phyloP scores from a whole-genome alignment of 1,140 invertebrate species.

The Parasteatoda tepidariorum region DNA sequence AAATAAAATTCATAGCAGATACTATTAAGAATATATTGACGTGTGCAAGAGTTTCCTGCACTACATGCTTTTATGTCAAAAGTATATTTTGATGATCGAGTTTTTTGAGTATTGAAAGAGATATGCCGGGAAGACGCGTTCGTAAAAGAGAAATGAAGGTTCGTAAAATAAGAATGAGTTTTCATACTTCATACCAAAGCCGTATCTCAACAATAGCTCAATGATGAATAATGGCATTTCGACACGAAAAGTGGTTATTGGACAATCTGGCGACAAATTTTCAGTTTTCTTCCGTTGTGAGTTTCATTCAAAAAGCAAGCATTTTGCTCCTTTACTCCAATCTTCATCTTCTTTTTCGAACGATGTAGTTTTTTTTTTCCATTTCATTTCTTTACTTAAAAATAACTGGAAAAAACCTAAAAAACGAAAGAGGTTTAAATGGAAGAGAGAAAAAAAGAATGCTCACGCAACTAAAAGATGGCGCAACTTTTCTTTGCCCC shows the following conservation, averaged over 20 bases:
- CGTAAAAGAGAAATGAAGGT: neutral
- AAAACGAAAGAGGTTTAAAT: neutral
- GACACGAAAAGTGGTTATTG: slow-evolving; percentile 39
- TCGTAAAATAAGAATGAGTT: neutral
- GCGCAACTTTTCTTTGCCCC: neutral
- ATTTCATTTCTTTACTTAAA: slow-evolving; percentile 10
- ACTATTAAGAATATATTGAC: no score
- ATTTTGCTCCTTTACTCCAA: neutral
- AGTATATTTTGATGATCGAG: slow-evolving; percentile 12
- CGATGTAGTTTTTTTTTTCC: no score
- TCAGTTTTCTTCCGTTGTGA: neutral
- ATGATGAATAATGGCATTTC: slow-evolving; percentile 37
- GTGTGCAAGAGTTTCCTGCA: no score
- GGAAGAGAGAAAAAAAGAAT: no score
- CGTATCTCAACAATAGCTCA: neutral
- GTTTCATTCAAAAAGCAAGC: slow-evolving; percentile 8
- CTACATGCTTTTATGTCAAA: no score
- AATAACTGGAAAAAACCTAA: neutral
- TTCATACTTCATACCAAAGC: neutral
- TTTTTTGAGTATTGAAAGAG: neutral
- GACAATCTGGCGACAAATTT: slow-evolving; percentile 39
- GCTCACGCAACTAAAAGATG: no score
- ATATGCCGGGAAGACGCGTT: neutral
- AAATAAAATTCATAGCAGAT: no score
- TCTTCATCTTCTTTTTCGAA: neutral